Evolutionary conservation across 2,113 vertebrate genomes (phyloP).

Genomic region (Pelecanus crispus): DNA sequence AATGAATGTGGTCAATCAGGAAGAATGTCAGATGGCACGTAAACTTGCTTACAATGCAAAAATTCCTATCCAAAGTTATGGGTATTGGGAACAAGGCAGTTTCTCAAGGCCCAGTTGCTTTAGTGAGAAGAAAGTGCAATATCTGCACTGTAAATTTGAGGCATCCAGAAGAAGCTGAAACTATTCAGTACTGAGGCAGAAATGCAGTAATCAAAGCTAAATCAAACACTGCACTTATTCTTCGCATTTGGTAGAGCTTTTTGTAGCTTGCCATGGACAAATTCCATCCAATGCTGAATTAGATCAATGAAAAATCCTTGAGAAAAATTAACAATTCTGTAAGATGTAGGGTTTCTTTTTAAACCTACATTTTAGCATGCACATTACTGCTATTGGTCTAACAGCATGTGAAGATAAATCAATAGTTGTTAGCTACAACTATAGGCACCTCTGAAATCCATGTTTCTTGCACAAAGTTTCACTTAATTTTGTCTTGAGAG

Average conservation of each 20-base stretch:
- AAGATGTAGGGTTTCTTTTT: not conserved
- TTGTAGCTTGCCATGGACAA: not conserved
- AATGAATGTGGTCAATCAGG: not conserved
- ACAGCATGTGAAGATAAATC: not conserved
- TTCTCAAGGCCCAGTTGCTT: not conserved
- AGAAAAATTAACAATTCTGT: not conserved
- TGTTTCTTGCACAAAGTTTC: not conserved
- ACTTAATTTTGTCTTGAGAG: not conserved
- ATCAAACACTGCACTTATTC: not conserved
- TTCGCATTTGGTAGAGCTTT: not conserved
- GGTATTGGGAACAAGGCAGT: not conserved
- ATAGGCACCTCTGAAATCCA: not conserved
- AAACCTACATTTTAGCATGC: not conserved
- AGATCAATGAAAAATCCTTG: not conserved
- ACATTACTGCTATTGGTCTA: not conserved
- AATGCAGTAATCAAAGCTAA: not conserved
- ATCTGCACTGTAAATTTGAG: not conserved
- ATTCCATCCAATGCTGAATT: not conserved
- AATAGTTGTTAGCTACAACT: not conserved
- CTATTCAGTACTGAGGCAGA: not conserved
- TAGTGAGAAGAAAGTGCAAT: not conserved
- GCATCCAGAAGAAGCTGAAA: not conserved
- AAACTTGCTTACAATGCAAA: not conserved
- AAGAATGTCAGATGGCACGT: not conserved
- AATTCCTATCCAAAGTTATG: not conserved